Evolutionary conservation across 2,797 vertebrate species (phyloP).

Genomic region (Petrocephalus schoutedeni): DNA sequence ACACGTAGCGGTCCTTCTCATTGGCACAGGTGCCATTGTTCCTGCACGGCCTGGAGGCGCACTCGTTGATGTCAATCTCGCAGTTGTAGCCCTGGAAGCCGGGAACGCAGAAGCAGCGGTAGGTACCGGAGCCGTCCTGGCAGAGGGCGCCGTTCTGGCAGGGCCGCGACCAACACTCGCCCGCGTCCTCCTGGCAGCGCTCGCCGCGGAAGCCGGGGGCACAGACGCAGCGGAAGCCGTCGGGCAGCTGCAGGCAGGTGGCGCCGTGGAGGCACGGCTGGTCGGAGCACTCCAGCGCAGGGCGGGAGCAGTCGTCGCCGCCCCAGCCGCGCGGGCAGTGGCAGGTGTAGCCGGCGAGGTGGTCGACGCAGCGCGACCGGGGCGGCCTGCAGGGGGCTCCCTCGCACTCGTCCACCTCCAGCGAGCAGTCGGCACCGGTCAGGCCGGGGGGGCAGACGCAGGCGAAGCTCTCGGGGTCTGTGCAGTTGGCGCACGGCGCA

Average conservation of each 20-base stretch:
- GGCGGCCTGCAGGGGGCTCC: conserved; percentile 64
- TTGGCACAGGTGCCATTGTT: conserved; percentile 84
- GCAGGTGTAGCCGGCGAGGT: conserved; percentile 62
- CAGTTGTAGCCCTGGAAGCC: conserved; percentile 87
- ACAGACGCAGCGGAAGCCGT: conserved; percentile 65
- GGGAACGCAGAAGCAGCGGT: conserved; percentile 86
- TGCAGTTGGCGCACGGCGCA: conserved; percentile 60
- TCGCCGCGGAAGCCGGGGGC: conserved; percentile 61
- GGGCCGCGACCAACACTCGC: conserved; percentile 72
- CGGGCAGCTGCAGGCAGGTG: conserved; percentile 49
- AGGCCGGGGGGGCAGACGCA: conserved; percentile 64
- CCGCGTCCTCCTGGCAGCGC: conserved; percentile 64
- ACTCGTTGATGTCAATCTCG: conserved; percentile 94
- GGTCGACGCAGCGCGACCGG: conserved; percentile 58
- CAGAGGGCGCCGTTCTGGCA: conserved; percentile 90
- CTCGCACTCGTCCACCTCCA: conserved; percentile 58
- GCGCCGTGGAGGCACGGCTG: conserved; percentile 73
- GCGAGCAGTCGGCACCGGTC: conserved; percentile 54
- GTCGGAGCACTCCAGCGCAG: conserved; percentile 59
- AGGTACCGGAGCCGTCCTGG: conserved; percentile 60
- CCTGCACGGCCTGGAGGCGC: conserved; percentile 80
- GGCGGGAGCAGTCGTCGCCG: conserved; percentile 55
- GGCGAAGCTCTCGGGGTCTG: conserved; percentile 52
- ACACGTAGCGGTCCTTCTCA: conserved; percentile 77
- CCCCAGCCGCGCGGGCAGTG: conserved; percentile 58